Conservation (phyloP, 1,140 invertebrate genomes). For the Sycophila sp. region DNA sequence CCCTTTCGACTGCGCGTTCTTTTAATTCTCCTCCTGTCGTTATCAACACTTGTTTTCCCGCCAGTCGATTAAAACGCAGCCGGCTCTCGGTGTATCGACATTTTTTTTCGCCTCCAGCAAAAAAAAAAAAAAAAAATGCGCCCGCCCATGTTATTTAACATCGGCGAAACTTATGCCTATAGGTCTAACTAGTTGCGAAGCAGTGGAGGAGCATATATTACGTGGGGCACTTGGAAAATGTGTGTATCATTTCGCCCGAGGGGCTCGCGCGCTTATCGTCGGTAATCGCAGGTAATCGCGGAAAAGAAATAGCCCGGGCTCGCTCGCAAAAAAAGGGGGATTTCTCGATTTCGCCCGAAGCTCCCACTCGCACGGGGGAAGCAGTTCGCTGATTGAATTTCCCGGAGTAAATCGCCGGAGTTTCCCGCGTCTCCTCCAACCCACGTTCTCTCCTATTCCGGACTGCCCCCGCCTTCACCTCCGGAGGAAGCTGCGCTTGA, state of each 20-base stretch:
- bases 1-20: too few relatives aligned
- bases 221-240: too few relatives aligned
- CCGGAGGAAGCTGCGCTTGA: neutral
- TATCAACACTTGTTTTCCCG: too few relatives aligned
- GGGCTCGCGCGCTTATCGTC: neutral
- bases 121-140: too few relatives aligned
- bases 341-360: conserved; percentile 18
- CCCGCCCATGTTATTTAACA: too few relatives aligned
- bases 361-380: neutral
- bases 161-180: too few relatives aligned
- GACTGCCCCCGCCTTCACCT: neutral
- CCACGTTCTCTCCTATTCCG: neutral
- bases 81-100: too few relatives aligned
- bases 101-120: too few relatives aligned
- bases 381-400: conserved; percentile 27
- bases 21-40: too few relatives aligned
- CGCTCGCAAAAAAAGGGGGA: conserved; percentile 24
- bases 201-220: too few relatives aligned
- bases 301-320: conserved; percentile 16
- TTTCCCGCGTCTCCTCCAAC: conserved; percentile 5
- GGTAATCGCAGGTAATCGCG: conserved; percentile 24
- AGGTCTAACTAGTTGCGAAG: too few relatives aligned
- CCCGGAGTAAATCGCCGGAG: conserved; percentile 17
- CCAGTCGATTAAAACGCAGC: too few relatives aligned
- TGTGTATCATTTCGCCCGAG: conserved; percentile 2